Percentiles rank a stretch among this genome's conserved stretches.
These are phyloP conservation scores for Montipora foliosa DNA, from an alignment of 64 coral and sea anemone species.

Conservation along the genomic window DNA sequence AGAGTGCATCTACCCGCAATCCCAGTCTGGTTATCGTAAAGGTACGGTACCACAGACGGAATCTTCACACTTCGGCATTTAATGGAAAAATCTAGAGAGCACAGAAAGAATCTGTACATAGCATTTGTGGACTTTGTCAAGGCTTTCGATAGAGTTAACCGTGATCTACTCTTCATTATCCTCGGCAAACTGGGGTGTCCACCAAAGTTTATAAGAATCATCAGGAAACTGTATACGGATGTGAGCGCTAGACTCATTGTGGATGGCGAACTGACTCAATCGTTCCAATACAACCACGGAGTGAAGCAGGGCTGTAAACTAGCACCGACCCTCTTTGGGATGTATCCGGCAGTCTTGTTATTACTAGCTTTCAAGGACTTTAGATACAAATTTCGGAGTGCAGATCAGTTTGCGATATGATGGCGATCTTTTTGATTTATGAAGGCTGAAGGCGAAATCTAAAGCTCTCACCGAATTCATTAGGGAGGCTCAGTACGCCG, in stretches of 20 bases:
- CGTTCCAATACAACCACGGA: too few relatives aligned
- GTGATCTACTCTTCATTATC: conserved; percentile 26
- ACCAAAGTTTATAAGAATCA: conserved; percentile 24
- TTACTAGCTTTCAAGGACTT: too few relatives aligned
- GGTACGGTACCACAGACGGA: conserved; percentile 28
- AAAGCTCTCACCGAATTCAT: too few relatives aligned
- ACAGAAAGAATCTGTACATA: conserved; percentile 25
- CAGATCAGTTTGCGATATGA: too few relatives aligned
- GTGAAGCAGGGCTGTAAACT: too few relatives aligned
- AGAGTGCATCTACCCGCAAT: conserved; percentile 44
- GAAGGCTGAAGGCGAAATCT: too few relatives aligned
- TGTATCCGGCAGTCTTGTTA: too few relatives aligned
- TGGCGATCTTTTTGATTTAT: too few relatives aligned
- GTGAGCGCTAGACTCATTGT: conserved; percentile 9
- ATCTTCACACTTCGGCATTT: conserved; percentile 45
- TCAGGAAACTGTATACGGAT: conserved; percentile 19
- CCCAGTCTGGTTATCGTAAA: conserved; percentile 44
- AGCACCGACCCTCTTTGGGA: too few relatives aligned
- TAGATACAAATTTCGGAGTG: too few relatives aligned
- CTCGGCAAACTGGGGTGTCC: conserved; percentile 39
- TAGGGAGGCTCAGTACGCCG: too few relatives aligned
- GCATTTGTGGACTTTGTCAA: conserved; percentile 42
- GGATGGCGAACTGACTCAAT: not conserved
- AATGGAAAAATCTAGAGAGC: conserved; percentile 47
- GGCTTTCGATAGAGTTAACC: conserved; percentile 35